Percentiles rank a stretch among this genome's conserved stretches.
Evolutionary conservation across 2,888 invertebrate species (phyloP).

Genomic region (Trachelus stipa): DNA sequence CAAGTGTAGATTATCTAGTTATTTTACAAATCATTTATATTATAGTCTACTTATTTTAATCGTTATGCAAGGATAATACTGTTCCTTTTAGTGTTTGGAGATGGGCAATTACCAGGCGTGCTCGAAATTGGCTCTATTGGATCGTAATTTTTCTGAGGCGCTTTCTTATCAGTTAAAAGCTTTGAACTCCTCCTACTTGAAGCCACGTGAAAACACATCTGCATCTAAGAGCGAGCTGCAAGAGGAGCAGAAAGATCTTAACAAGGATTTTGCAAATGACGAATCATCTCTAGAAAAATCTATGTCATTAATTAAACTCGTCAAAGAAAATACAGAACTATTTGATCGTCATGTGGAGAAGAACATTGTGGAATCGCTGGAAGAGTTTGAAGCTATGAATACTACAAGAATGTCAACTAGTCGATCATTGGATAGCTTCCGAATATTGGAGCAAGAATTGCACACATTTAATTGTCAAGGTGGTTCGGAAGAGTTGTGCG

Average conservation of each 20-base stretch:
- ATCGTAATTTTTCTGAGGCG: conserved; percentile 64
- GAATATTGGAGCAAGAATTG: conserved; percentile 57
- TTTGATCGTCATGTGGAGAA: conserved; percentile 60
- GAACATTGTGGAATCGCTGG: conserved; percentile 58
- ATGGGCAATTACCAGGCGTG: conserved; percentile 67
- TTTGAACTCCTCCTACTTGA: conserved; percentile 46
- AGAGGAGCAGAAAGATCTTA: conserved; percentile 9
- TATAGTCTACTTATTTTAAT: conserved; percentile 18
- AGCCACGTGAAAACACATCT: conserved; percentile 29
- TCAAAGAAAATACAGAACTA: conserved; percentile 50
- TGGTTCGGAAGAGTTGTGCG: conserved; percentile 64
- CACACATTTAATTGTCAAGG: conserved; percentile 66
- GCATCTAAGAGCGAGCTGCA: conserved; percentile 4
- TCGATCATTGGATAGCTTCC: conserved; percentile 60
- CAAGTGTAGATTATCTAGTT: not conserved
- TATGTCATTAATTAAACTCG: conserved; percentile 24
- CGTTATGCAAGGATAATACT: conserved; percentile 1
- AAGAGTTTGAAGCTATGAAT: conserved; percentile 52
- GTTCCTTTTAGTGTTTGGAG: conserved; percentile 59
- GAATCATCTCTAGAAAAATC: conserved; percentile 5
- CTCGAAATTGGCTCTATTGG: conserved; percentile 65
- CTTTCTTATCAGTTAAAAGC: conserved; percentile 65
- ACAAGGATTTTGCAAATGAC: not conserved
- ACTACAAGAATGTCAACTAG: conserved; percentile 60
- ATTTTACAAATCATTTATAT: conserved; percentile 3